phyloP scores from a whole-genome alignment of 1,140 invertebrate genomes.

The Anastrepha obliqua region DNA sequence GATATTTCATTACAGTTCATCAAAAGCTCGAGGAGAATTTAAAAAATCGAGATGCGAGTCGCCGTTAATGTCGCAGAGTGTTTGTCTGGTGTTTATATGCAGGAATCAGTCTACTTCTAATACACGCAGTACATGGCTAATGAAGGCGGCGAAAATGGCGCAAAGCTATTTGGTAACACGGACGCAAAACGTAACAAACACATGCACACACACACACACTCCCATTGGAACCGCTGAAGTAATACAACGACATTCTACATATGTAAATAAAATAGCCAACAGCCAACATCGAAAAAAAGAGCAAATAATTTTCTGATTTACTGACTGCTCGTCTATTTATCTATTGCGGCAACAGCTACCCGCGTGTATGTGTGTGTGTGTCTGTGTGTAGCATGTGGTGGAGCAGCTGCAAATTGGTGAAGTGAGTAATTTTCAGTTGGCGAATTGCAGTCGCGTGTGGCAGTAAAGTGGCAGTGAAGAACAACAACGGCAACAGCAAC shows the following conservation, averaged over 20 bases:
- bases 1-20: too few species aligned
- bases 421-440: slow-evolving; percentile 22
- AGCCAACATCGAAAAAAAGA: background rate
- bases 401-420: slow-evolving; percentile 36
- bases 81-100: background rate
- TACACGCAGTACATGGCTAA: background rate
- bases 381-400: background rate
- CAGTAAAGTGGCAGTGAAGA: slow-evolving; percentile 46
- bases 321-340: background rate
- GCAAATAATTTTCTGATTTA: background rate
- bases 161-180: slow-evolving; percentile 30
- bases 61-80: too few species aligned
- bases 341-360: slow-evolving; percentile 8
- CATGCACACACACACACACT: background rate
- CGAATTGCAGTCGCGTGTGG: slow-evolving; percentile 52
- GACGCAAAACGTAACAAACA: background rate
- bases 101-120: background rate
- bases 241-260: background rate
- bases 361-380: background rate
- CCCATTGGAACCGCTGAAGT: slow-evolving; percentile 19
- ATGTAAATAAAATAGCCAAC: slow-evolving; percentile 10
- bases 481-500: background rate
- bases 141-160: slow-evolving; percentile 6
- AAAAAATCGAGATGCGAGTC: too few species aligned
- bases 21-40: too few species aligned